Evolutionary conservation across 2,888 invertebrate species (phyloP), one percentile per base, ranked within the genome.

Genomic region (Saturnia japonica): DNA sequence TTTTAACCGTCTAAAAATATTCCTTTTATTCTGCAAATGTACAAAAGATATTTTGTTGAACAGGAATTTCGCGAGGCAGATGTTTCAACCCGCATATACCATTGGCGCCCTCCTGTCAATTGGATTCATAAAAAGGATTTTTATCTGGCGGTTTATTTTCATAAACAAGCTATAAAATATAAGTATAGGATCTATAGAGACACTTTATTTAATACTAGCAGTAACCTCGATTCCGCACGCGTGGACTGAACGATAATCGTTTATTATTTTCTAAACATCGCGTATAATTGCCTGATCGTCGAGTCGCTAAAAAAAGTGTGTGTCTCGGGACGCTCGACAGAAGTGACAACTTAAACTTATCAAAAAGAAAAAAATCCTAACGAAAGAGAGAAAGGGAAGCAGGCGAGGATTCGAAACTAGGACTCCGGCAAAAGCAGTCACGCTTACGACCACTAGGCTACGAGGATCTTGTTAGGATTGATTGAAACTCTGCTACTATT

Each of bases 31-130:
- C 34, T 22, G 42, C 47, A 69, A 62, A 45, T 45, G 69, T 45
- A 69, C 34, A 64, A 40, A 67, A 43, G 45, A 51, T 28, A 22
- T 60, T 45, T 45, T 68, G 43, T 68, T 64, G 54, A 67, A 62
- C 40, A 22, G 25, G 34, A 62, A 69, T 69, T 62, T 62, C 19
- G n/a, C 34, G n/a, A 8, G 60, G 28, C 60, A 28, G 14, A 47
- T 34, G 45, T 25, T 45, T 62, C 43, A 45, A 43, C 60, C 62
- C 47, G 45, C 45, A 45, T 11, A 64, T 40, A 11, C 42, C 45
- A 45, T 60, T n/a, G 43, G 19, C 68, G 51, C 60, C 11, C 69
- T 45, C 45, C 43, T 34, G 25, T 28, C 68, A 64, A 60, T 64
- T 34, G 64, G 34, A 16, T 64, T 64, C n/a, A 51, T 69, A 47